Base-by-base conservation (phyloP, 2,888 invertebrate genomes). In the Tuberolachnus salignus region DNA sequence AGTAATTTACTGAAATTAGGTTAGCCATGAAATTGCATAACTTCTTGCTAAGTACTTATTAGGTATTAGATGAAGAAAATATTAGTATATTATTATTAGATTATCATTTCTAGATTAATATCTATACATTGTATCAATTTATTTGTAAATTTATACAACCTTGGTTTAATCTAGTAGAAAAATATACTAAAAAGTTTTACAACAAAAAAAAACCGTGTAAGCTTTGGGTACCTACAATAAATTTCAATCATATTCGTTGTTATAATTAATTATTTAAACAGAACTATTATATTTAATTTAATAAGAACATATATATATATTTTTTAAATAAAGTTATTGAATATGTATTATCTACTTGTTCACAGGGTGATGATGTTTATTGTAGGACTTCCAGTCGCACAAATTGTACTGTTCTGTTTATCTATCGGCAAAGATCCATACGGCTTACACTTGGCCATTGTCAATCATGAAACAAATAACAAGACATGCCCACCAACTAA, bases 361-460 rank as follows among this genome's bases (percentile, higher is more conserved):
- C 85, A 21, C 85, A 93, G 93, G 0, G 89, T 95, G 53, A 90
- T 97, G 88, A 85, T 92, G 64, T 96, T 96, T 86, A 92, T 96
- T 83, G 90, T 95, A 82, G 91, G 92, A 16, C 87, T 97, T 71
- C 97, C 97, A 0, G 90, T 94, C 3, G 88, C 92, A 1, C 95
- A 97, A 87, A 94, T 94, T 84, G 87, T 95, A 26, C 86, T 97
- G 64, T 97, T 96, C 87, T 96, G 95, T 84, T 86, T 93, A 70
- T 92, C 95, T 19, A 93, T 95, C 83, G 95, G 95, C n/a, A 92
- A 92, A 84, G 93, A 94, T 84, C 95, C 95, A 0, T 87, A 88
- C 10, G 91, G 92, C 16, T 87, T 97, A 0, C 89, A 89, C 61
- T 85, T 97, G 57, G 94, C 92, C 0, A 89, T 95, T 44, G 91